Conservation (phyloP, 2,888 invertebrate species). For the Andrena fulva region DNA sequence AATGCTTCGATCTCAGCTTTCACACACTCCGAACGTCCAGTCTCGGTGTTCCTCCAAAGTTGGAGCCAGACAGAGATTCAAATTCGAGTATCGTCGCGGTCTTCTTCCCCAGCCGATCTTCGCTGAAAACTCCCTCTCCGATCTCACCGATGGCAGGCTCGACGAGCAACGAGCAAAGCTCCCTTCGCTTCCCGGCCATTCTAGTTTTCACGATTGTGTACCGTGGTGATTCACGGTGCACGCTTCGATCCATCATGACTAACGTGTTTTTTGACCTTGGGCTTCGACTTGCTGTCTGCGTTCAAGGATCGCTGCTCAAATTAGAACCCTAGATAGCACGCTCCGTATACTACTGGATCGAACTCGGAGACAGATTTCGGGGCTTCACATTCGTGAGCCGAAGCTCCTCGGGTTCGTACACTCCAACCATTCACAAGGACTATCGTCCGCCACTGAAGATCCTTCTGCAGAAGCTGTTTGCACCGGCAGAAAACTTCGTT, state of each 20-base stretch:
- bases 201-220: constrained; percentile 52
- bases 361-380: neutral
- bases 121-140: no score
- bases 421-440: neutral
- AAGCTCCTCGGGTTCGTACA: no score
- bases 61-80: no score
- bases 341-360: neutral
- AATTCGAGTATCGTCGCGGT: neutral
- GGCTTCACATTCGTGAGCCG: no score
- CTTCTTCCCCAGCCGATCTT: no score
- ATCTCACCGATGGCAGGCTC: neutral
- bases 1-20: neutral
- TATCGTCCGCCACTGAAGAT: neutral
- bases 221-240: constrained; percentile 43
- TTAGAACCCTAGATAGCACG: constrained; percentile 20
- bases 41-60: no score
- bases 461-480: neutral
- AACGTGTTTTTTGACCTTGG: constrained; percentile 59
- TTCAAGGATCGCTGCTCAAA: constrained; percentile 50
- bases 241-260: constrained; percentile 53
- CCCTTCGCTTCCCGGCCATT: neutral
- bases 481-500: neutral
- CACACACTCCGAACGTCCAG: neutral
- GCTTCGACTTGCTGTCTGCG: constrained; percentile 34
- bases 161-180: neutral